A percentile compares a stretch with the other conserved stretches of the same genome.
Evolutionary conservation across 2,888 invertebrate species (phyloP).

Genomic region (Lathronympha strigana): DNA sequence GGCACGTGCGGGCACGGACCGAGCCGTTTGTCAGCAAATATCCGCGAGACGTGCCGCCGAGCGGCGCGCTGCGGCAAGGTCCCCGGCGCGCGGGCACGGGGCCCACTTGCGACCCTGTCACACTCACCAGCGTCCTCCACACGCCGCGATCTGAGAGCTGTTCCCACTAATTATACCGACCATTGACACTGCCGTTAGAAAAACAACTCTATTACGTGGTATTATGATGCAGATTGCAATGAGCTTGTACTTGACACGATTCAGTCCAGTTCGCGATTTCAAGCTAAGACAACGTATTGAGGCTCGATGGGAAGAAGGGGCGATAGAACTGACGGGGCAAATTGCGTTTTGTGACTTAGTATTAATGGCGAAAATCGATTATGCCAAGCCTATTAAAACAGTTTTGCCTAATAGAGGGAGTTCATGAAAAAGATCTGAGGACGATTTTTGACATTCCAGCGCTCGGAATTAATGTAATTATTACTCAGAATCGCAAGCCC

Average conservation of each 20-base stretch:
- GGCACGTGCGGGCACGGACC: constrained; percentile 6
- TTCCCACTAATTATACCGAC: constrained; percentile 36
- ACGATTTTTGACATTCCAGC: no score
- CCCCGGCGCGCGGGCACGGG: not conserved
- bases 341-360: not conserved
- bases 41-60: constrained; percentile 1
- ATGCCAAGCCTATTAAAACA: no score
- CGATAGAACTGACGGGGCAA: not conserved
- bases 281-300: constrained; percentile 15
- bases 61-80: constrained; percentile 7
- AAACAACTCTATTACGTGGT: not conserved
- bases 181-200: not conserved
- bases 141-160: constrained; percentile 33
- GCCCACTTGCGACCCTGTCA: constrained; percentile 25
- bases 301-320: not conserved
- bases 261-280: constrained; percentile 1
- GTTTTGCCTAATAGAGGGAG: no score
- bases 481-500: no score
- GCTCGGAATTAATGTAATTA: no score
- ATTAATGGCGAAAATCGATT: no score
- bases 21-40: constrained; percentile 26
- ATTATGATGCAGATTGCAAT: not conserved
- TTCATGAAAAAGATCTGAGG: no score
- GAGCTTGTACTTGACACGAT: not conserved
- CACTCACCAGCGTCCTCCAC: constrained; percentile 27